These are phyloP conservation scores for Engystomops pustulosus DNA, from an alignment of 2,113 vertebrate species.

Conservation along the genomic window DNA sequence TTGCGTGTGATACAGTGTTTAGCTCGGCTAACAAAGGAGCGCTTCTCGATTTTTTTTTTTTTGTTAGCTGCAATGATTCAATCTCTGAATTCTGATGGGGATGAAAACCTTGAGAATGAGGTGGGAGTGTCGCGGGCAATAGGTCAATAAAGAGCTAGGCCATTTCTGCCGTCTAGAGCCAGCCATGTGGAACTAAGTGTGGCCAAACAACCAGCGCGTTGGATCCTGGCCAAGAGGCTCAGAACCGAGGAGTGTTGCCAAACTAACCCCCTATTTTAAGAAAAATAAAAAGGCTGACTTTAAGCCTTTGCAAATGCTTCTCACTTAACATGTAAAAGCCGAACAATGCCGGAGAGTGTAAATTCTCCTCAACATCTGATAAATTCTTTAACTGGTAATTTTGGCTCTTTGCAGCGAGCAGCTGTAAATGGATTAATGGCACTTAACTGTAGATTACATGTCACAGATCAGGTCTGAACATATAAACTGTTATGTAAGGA, in stretches of 20 bases:
- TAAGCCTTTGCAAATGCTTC: constrained; percentile 55
- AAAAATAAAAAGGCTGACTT: constrained; percentile 57
- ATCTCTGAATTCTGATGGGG: constrained; percentile 60
- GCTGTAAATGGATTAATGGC: constrained; percentile 70
- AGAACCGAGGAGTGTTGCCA: constrained; percentile 66
- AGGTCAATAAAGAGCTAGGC: constrained; percentile 69
- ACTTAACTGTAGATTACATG: constrained; percentile 67
- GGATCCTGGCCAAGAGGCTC: constrained; percentile 76
- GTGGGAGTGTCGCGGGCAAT: constrained; percentile 72
- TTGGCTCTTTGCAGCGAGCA: constrained; percentile 64
- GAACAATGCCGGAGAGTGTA: constrained; percentile 56
- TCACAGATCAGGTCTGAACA: constrained; percentile 64
- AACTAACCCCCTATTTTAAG: constrained; percentile 56
- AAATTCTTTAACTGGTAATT: constrained; percentile 66
- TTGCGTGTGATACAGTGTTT: background rate
- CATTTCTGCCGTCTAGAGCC: constrained; percentile 70
- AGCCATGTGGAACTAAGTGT: constrained; percentile 77
- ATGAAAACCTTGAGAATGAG: constrained; percentile 68
- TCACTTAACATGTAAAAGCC: constrained; percentile 61
- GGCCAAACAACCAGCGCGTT: constrained; percentile 70
- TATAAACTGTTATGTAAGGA: constrained; percentile 65
- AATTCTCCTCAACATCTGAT: constrained; percentile 61
- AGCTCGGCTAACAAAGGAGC: constrained; percentile 53
- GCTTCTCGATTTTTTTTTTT: constrained; percentile 52
- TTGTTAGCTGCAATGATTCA: constrained; percentile 60